These are phyloP conservation scores for Meloe dianella DNA, from an alignment of 2,888 invertebrate species.

Conservation along the genomic window DNA sequence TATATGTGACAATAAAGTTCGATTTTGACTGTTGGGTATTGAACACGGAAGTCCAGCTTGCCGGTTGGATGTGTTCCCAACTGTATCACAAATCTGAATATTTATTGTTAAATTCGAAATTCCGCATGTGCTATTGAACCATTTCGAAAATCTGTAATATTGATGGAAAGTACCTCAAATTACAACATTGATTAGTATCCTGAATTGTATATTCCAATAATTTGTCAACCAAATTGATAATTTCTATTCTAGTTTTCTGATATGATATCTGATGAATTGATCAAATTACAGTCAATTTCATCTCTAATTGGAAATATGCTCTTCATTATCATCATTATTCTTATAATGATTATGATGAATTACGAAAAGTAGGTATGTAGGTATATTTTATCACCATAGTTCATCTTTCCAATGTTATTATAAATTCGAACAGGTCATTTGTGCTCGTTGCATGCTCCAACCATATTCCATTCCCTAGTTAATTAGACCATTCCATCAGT, in stretches of 20 bases:
- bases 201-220: too few species aligned
- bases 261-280: not conserved
- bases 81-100: too few species aligned
- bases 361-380: not conserved
- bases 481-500: conserved; percentile 32
- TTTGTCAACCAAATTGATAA: not conserved
- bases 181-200: too few species aligned
- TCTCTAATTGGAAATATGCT: not conserved
- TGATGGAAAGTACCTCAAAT: too few species aligned
- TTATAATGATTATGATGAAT: not conserved
- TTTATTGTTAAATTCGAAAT: too few species aligned
- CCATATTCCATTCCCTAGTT: conserved; percentile 30
- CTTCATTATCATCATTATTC: not conserved
- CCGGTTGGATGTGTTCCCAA: too few species aligned
- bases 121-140: too few species aligned
- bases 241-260: not conserved
- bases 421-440: conserved; percentile 23
- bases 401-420: not conserved
- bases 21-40: too few species aligned
- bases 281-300: not conserved
- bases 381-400: too few species aligned
- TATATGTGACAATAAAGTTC: too few species aligned
- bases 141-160: too few species aligned
- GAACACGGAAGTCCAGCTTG: too few species aligned
- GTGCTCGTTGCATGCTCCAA: conserved; percentile 28